Conservation (phyloP, 2,888 invertebrate genomes). For the Calameuta pallipes region DNA sequence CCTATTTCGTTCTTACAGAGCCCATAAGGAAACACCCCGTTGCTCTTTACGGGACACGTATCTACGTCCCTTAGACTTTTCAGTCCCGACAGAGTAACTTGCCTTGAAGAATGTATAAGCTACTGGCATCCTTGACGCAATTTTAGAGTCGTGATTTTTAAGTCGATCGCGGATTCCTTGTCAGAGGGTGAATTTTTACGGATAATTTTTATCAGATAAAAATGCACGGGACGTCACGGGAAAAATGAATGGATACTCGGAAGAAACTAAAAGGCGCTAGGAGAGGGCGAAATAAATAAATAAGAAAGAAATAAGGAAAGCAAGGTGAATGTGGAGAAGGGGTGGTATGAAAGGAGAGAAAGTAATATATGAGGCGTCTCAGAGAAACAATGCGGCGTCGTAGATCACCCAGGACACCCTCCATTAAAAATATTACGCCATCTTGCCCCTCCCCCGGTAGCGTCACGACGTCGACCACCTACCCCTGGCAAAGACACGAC, state of each 20-base stretch:
- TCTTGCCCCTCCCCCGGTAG: conserved; percentile 47
- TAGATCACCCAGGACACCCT: conserved; percentile 64
- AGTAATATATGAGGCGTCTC: conserved; percentile 60
- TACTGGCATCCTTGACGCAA: neutral
- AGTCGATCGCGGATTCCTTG: neutral
- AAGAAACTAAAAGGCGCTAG: neutral
- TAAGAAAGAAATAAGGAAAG: neutral
- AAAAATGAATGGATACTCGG: too few species aligned
- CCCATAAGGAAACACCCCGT: neutral
- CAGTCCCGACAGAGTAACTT: neutral
- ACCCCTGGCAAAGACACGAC: conserved; percentile 23
- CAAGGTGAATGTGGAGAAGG: neutral
- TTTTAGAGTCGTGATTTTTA: neutral
- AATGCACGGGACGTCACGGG: neutral
- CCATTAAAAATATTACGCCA: conserved; percentile 66
- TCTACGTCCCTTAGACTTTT: neutral
- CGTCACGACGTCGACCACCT: conserved; percentile 14
- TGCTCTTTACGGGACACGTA: neutral
- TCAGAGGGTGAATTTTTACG: neutral
- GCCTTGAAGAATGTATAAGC: neutral
- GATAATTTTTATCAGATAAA: neutral
- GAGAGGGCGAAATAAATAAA: neutral
- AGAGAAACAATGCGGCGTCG: conserved; percentile 61
- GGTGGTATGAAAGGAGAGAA: conserved; percentile 31
- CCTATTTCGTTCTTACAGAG: neutral